These are phyloP conservation scores for Thysanoteuthis rhombus DNA, from an alignment of 2,888 invertebrate genomes.

Conservation along the genomic window DNA sequence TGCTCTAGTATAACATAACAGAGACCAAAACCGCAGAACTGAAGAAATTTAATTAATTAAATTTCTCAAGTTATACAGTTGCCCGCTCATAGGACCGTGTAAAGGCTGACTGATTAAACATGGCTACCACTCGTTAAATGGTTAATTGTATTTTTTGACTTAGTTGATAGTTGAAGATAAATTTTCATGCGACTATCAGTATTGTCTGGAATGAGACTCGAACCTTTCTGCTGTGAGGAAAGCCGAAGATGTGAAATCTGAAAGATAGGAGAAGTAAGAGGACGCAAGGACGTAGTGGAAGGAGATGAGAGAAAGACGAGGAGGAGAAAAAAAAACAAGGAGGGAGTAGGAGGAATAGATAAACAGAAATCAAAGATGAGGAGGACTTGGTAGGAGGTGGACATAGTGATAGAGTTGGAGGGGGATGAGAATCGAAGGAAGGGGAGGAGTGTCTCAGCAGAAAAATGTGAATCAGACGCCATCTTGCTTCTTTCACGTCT, in stretches of 20 bases:
- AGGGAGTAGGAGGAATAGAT: neutral
- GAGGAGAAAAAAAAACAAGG: neutral
- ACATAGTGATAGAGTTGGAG: neutral
- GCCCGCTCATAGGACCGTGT: too few relatives aligned
- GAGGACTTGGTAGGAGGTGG: neutral
- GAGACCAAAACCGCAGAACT: too few relatives aligned
- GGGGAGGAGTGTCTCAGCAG: neutral
- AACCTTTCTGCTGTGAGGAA: neutral
- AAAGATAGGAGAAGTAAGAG: neutral
- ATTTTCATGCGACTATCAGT: neutral
- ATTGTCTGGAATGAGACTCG: neutral
- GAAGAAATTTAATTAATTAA: too few relatives aligned
- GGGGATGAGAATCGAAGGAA: neutral
- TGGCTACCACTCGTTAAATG: neutral
- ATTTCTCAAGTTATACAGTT: too few relatives aligned
- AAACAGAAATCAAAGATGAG: neutral
- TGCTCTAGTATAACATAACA: too few relatives aligned
- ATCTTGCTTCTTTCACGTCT: slow-evolving; percentile 30
- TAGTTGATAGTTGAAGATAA: neutral
- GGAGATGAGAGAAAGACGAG: neutral
- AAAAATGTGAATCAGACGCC: slow-evolving; percentile 28
- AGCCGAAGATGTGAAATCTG: neutral
- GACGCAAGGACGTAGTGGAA: neutral
- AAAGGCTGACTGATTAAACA: too few relatives aligned
- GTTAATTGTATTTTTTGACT: neutral